Evolutionary conservation across 2,888 invertebrate species (phyloP).

Genomic region (Axea sp.): DNA sequence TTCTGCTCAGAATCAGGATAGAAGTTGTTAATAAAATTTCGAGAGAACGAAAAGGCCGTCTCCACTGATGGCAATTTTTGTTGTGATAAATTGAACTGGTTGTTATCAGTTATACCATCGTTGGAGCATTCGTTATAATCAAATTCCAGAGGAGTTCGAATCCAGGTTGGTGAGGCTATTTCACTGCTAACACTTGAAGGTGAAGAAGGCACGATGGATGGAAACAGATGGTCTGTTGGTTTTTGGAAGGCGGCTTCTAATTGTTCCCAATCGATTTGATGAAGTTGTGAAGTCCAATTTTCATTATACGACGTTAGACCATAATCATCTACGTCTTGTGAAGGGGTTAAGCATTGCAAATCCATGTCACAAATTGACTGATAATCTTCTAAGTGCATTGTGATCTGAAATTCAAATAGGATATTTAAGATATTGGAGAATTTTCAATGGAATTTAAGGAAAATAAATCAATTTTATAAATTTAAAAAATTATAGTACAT

Average conservation of each 20-base stretch:
- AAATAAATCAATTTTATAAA: too few relatives aligned
- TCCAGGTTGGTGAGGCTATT: conserved; percentile 70
- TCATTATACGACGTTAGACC: neutral
- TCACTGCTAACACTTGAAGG: conserved; percentile 72
- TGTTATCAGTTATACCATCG: conserved; percentile 44
- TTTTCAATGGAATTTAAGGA: too few relatives aligned
- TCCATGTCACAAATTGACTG: conserved; percentile 35
- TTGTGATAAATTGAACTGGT: conserved; percentile 6
- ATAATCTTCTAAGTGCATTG: conserved; percentile 32
- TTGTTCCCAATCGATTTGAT: conserved; percentile 71
- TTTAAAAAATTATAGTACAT: too few relatives aligned
- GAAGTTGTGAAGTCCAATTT: conserved; percentile 67
- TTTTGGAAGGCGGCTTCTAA: conserved; percentile 69
- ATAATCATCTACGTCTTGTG: too few relatives aligned
- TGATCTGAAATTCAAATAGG: conserved; percentile 14
- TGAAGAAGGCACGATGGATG: conserved; percentile 63
- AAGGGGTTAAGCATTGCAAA: neutral
- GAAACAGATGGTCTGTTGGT: conserved; percentile 60
- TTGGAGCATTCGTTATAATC: conserved; percentile 68
- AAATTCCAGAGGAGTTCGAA: conserved; percentile 57
- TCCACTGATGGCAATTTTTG: conserved; percentile 71
- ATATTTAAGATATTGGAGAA: too few relatives aligned
- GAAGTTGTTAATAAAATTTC: conserved; percentile 19
- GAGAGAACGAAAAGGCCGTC: conserved; percentile 75
- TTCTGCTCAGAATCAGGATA: conserved; percentile 36